Evolutionary conservation across 1,140 invertebrate genomes (phyloP).

Genomic region (Drosophila micromelanica): DNA sequence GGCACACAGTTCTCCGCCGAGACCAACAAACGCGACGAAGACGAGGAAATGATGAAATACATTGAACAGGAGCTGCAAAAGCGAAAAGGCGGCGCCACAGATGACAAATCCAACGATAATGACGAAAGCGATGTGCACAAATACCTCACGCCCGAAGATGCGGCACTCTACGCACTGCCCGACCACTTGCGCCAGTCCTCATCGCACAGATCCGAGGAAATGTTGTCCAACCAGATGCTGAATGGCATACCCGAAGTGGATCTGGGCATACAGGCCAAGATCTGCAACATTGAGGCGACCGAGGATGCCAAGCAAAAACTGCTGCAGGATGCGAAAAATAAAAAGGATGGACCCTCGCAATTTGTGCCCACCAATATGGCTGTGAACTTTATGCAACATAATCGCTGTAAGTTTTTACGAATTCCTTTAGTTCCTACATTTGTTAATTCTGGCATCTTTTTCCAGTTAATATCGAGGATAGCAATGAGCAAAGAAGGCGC

Average conservation of each 20-base stretch:
- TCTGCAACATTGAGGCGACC: slow-evolving; percentile 98
- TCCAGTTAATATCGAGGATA: slow-evolving; percentile 93
- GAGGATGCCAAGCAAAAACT: slow-evolving; percentile 98
- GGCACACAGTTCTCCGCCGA: slow-evolving; percentile 99
- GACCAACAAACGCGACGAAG: slow-evolving; percentile 98
- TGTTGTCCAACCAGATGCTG: slow-evolving; percentile 99
- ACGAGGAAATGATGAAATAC: slow-evolving; percentile 99
- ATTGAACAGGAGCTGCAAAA: slow-evolving; percentile 97
- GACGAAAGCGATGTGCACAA: slow-evolving; percentile 85
- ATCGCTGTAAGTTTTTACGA: slow-evolving; percentile 89
- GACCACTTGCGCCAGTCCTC: slow-evolving; percentile 93
- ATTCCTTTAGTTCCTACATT: background rate
- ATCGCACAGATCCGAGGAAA: slow-evolving; percentile 95
- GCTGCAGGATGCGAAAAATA: slow-evolving; percentile 93
- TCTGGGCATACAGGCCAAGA: slow-evolving; percentile 99
- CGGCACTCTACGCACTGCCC: slow-evolving; percentile 92
- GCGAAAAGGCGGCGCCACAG: slow-evolving; percentile 88
- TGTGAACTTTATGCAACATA: slow-evolving; percentile 98
- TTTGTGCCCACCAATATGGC: slow-evolving; percentile 99
- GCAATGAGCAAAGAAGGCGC: slow-evolving; percentile 86
- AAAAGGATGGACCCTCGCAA: slow-evolving; percentile 96
- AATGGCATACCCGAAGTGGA: slow-evolving; percentile 99
- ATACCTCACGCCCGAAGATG: slow-evolving; percentile 94
- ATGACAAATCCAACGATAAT: slow-evolving; percentile 69
- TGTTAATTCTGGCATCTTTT: slow-evolving; percentile 51